Evolutionary conservation across 2,888 invertebrate species (phyloP), one percentile per base, ranked within the genome.

Genomic region (Litoditis marina): DNA sequence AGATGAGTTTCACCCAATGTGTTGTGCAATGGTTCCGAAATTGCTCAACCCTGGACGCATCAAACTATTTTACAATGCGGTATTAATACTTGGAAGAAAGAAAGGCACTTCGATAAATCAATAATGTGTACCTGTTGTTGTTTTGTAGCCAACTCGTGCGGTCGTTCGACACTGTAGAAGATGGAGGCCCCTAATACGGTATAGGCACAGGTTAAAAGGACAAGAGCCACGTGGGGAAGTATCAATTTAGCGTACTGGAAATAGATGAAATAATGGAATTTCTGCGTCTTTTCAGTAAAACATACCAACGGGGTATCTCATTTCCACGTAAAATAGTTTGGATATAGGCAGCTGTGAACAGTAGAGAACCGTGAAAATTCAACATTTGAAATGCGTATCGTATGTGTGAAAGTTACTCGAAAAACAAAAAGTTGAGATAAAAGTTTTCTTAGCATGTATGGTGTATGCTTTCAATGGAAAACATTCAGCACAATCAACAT

Each of bases 211-310:
- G 83, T 82, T 42, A 83, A 68, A 13, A 83, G 58, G 7, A 82
- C 81, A n/a, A 82, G 66, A 6, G 79, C 83, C 31, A 82, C 80
- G 65, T 82, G 83, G 8, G 83, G 83, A 1, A 82, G 75, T 34
- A 82, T 80, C 19, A 83, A 64, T 62, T 82, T 82, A 28, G 81
- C 81, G 56, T 81, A 82, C 82, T 82, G 69, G 47, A 76, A 73
- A 19, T 32, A 6, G 47, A 28, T 19, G 4, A 22, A 30, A 8
- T 36, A 22, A 62, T n/a, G 28, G 22, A 54, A 66, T 54, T 5
- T 54, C 36, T 36, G 54, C 39, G 25, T 36, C 28, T 36, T 25
- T 54, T 19, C 25, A n/a, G n/a, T 22, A n/a, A 13, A 22, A n/a
- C 11, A n/a, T 47, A n/a, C 22, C 11, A 13, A 47, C 36, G 36